Evolutionary conservation across 2,797 vertebrate genomes (phyloP).

Genomic region (Tiaroga cobitis): DNA sequence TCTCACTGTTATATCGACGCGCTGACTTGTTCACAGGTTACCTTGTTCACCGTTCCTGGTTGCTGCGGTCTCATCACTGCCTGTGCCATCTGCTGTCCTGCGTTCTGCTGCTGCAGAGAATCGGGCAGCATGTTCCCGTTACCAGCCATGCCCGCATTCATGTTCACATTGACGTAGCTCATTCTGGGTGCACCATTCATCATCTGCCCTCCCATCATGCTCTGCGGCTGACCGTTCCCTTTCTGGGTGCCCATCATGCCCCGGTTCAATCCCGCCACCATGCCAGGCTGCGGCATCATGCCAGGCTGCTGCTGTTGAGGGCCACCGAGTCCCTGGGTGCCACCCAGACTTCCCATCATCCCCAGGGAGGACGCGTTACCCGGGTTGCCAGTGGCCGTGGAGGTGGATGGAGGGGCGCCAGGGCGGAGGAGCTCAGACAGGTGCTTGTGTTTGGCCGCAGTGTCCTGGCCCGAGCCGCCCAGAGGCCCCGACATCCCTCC

Average conservation of each 20-base stretch:
- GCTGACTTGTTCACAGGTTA: constrained; percentile 57
- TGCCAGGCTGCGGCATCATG: constrained; percentile 81
- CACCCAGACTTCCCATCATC: constrained; percentile 88
- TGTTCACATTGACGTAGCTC: constrained; percentile 84
- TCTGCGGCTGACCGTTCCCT: constrained; percentile 83
- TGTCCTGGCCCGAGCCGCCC: constrained; percentile 83
- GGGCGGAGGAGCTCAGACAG: constrained; percentile 92
- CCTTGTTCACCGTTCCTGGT: constrained; percentile 85
- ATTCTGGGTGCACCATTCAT: constrained; percentile 95
- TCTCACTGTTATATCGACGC: not conserved
- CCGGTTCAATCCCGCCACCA: constrained; percentile 83
- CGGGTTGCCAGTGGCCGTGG: constrained; percentile 71
- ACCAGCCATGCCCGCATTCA: constrained; percentile 85
- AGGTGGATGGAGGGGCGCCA: constrained; percentile 78
- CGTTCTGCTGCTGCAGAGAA: constrained; percentile 85
- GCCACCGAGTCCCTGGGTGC: constrained; percentile 83
- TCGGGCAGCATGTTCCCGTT: constrained; percentile 88
- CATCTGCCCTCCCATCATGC: constrained; percentile 92
- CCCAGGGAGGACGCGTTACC: constrained; percentile 77
- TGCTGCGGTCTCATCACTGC: constrained; percentile 87
- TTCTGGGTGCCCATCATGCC: constrained; percentile 87
- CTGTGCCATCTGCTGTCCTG: constrained; percentile 84
- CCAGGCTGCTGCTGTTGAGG: constrained; percentile 82
- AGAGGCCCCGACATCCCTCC: constrained; percentile 65
- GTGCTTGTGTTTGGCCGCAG: constrained; percentile 97